Evolutionary conservation across 2,113 vertebrate genomes (phyloP), one percentile per base, ranked within the genome.

Genomic region (Sceloporus undulatus): DNA sequence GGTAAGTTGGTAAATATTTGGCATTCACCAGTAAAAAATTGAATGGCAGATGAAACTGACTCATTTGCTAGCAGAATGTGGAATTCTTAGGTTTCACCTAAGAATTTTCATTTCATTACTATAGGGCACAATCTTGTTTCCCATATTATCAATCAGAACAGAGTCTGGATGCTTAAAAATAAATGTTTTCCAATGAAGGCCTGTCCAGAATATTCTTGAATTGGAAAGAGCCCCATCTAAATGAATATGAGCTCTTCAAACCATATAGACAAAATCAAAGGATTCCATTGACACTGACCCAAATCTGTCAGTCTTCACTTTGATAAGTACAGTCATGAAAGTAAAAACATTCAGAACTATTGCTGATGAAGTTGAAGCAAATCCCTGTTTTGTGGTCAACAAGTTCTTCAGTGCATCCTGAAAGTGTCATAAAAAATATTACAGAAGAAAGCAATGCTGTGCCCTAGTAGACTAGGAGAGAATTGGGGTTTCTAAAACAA

Each of bases 241-340:
- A 85, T 19, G 21, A 56, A 85, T 54, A 52, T 52, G 75, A 48
- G 42, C 42, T 48, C 42, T 48, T 48, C 42, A 48, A 48, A 48
- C 42, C 42, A 48, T 59, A 71, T 40, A 18, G 34, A 59, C 23
- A 40, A 11, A 74, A 85, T 38, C 83, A 85, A 85, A 59, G 71
- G 71, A 75, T 62, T 16, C 71, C 34, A 85, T 85, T 85, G 70
- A 85, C 70, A 59, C 34, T 59, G 19, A 54, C 70, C 21, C 52
- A 59, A 85, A 59, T n/a, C 16, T 74, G 13, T 54, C 71, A 85
- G n/a, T 29, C 66, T 84, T 84, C 18, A n/a, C 62, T 62, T 27
- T 23, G 52, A 48, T 21, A 85, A 75, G 71, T 54, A 38, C 1
- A 40, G 25, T 84, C 34, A 85, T 75, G 18, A 75, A 75, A 59